Percentiles rank a stretch among this genome's conserved stretches.
phyloP scores from a whole-genome alignment of 2,888 invertebrate species.

The Nymphalis urticae region DNA sequence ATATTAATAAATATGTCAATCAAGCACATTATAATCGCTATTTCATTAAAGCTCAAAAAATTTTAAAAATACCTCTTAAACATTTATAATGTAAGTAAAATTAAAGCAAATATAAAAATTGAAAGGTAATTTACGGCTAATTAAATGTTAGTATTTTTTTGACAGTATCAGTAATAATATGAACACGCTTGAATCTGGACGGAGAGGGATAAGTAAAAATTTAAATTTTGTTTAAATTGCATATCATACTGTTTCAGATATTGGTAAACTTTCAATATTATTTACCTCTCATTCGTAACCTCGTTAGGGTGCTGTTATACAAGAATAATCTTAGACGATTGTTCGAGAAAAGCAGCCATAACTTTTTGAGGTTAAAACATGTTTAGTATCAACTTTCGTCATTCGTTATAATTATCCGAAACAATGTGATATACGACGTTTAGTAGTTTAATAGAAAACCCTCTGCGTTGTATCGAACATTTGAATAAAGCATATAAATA shows the following conservation, averaged over 20 bases:
- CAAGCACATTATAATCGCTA: conserved; percentile 12
- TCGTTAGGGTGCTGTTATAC: conserved; percentile 5
- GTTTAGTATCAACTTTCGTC: not conserved
- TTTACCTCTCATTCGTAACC: not conserved
- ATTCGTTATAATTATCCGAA: not conserved
- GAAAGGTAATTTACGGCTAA: conserved; percentile 51
- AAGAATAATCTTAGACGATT: conserved; percentile 1
- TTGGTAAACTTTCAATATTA: not conserved
- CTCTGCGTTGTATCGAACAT: conserved; percentile 32
- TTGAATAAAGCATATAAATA: conserved; percentile 48
- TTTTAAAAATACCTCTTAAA: conserved; percentile 11
- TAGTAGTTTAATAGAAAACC: conserved; percentile 25
- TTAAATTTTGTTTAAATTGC: conserved; percentile 39
- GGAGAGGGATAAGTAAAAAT: conserved; percentile 70
- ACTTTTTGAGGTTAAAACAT: not conserved
- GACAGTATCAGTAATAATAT: conserved; percentile 55
- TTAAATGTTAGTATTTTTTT: conserved; percentile 52
- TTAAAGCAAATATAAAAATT: conserved; percentile 18
- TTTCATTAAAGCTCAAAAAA: conserved; percentile 3
- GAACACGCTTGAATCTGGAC: conserved; percentile 77
- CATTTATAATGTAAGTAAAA: conserved; percentile 11
- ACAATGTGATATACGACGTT: conserved; percentile 22
- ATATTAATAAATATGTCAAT: not conserved
- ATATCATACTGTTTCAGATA: conserved; percentile 20
- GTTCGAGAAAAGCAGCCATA: not conserved